These are phyloP conservation scores for Noctua pronuba DNA, from an alignment of 2,888 invertebrate genomes.

Conservation along the genomic window DNA sequence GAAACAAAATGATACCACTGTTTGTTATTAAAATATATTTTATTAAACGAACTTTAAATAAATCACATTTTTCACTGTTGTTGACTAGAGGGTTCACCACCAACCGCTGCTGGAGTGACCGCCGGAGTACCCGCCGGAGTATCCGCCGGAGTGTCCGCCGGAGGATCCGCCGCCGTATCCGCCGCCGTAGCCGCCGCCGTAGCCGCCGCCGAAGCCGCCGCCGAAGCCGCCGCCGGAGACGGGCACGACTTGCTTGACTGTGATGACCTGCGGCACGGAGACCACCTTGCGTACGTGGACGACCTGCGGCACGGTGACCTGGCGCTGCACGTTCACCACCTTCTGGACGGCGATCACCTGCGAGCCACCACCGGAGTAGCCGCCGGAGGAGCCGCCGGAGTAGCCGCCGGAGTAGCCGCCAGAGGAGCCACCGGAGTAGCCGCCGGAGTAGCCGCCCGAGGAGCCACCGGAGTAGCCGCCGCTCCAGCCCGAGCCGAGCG, in stretches of 20 bases:
- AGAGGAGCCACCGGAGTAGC: not conserved
- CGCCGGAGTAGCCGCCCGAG: constrained; percentile 11
- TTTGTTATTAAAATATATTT: constrained; percentile 18
- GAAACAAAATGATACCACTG: constrained; percentile 1
- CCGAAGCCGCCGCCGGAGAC: constrained; percentile 60
- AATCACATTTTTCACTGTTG: constrained; percentile 27
- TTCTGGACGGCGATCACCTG: constrained; percentile 72
- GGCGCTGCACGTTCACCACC: constrained; percentile 75
- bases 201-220: constrained; percentile 18
- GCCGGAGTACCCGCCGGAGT: constrained; percentile 17
- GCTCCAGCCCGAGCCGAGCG: constrained; percentile 9
- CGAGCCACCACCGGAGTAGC: constrained; percentile 29
- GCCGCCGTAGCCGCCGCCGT: constrained; percentile 50
- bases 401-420: constrained; percentile 6
- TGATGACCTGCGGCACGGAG: constrained; percentile 78
- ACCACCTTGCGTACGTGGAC: constrained; percentile 75
- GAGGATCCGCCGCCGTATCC: constrained; percentile 43
- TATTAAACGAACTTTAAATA: constrained; percentile 36
- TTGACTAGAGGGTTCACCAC: constrained; percentile 64
- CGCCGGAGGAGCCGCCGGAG: not conserved
- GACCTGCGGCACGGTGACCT: constrained; percentile 73
- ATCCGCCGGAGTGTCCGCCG: constrained; percentile 44
- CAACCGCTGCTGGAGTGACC: constrained; percentile 56
- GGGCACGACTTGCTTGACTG: constrained; percentile 74
- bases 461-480: constrained; percentile 29